Evolutionary conservation across 2,113 vertebrate species (phyloP), one percentile per base, ranked within the genome.

Genomic region (Fregata magnificens): DNA sequence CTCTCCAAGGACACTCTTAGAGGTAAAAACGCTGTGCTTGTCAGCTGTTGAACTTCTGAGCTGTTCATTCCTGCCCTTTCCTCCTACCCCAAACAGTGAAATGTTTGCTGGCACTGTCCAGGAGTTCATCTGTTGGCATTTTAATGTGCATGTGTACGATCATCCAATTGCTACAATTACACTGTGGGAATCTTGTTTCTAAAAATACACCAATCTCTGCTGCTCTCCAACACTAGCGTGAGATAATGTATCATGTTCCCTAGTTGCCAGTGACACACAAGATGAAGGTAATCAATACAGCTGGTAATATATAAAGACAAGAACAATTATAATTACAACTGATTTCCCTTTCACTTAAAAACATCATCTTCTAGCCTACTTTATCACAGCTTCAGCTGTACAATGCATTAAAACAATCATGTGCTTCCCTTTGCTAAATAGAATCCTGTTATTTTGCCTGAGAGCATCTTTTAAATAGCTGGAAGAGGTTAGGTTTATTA

Each of bases 121-220:
- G 72, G 88, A 93, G 85, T 97, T 96, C 38, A 31, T 93, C 88
- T 77, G 45, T 31, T 96, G 88, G 47, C 62, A 65, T 95, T 95
- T 97, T 93, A 93, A 82, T 92, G 38, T 86, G 78, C 55, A 19
- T 85, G 42, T 11, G 31, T 71, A 22, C 1, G 7, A 90, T 88
- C 73, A 82, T 61, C 45, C 73, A 66, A 5, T 72, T 71, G 80
- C 94, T 94, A 71, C 88, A 76, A 62, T 96, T 97, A 80, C 58
- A 42, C 72, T 61, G 67, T 45, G 61, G 56, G 94, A 96, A 89
- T 95, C 86, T 65, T 71, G 76, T 76, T 96, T 90, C 88, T 97
- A 95, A 96, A 97, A 95, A 95, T 88, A 88, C 34, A 56, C 29
- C 59, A 21, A 18, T 73, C 89, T 72, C 62, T 96, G 59, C 77